These are phyloP conservation scores for Paradisaea rubra DNA, from an alignment of 2,113 vertebrate species.

Conservation along the genomic window DNA sequence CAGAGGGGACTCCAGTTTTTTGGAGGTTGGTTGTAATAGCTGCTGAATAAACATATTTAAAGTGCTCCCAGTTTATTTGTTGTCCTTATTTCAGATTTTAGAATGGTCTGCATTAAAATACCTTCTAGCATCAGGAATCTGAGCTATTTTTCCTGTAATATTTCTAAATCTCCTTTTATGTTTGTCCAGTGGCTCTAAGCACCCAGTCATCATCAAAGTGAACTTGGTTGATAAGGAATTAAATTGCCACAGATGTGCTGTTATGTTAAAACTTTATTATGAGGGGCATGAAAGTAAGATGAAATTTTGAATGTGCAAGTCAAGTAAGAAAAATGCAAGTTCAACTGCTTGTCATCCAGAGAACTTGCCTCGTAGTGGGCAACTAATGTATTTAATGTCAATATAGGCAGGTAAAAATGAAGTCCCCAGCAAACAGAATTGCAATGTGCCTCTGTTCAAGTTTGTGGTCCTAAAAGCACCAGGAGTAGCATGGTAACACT, in stretches of 20 bases:
- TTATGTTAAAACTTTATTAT: not conserved
- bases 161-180: not conserved
- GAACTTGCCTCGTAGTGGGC: not conserved
- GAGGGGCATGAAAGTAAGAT: not conserved
- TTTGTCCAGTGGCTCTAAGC: not conserved
- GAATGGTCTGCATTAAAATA: not conserved
- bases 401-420: not conserved
- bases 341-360: not conserved
- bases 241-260: not conserved
- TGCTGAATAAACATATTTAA: slow-evolving; percentile 68
- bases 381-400: not conserved
- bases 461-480: not conserved
- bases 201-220: not conserved
- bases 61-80: not conserved
- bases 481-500: not conserved
- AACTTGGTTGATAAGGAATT: not conserved
- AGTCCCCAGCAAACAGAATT: not conserved
- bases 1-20: slow-evolving; percentile 45
- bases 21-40: slow-evolving; percentile 41
- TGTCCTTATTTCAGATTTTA: not conserved
- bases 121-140: not conserved
- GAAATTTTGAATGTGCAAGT: not conserved
- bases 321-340: not conserved
- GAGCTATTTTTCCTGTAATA: not conserved
- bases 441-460: accelerated